Percentiles rank a stretch among this genome's conserved stretches.
Evolutionary conservation across 1,140 invertebrate species (phyloP).

Genomic region (Drosophila kohkoa): DNA sequence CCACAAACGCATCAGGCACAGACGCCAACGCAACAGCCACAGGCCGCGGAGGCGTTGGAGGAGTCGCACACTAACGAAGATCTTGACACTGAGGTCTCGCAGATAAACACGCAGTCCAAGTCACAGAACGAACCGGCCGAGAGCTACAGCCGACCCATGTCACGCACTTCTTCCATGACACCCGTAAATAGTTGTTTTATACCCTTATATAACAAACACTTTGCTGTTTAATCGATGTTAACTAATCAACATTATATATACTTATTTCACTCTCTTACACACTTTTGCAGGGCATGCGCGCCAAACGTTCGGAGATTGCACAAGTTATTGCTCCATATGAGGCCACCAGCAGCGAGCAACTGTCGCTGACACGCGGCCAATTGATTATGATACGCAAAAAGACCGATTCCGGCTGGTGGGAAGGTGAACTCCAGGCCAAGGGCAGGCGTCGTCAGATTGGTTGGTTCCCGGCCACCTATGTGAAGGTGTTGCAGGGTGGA

Average conservation of each 20-base stretch:
- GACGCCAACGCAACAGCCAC: conserved; percentile 26
- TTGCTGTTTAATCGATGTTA: neutral
- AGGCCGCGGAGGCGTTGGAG: conserved; percentile 54
- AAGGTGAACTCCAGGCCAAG: conserved; percentile 98
- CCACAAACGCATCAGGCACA: conserved; percentile 15
- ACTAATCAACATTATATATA: conserved; percentile 7
- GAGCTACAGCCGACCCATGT: conserved; percentile 84
- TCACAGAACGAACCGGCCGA: conserved; percentile 80
- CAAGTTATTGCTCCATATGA: conserved; percentile 95
- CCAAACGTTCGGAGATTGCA: conserved; percentile 94
- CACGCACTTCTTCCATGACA: conserved; percentile 85
- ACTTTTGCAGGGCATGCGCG: conserved; percentile 84
- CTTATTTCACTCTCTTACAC: neutral
- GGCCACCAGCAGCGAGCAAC: conserved; percentile 95
- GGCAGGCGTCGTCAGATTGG: conserved; percentile 98
- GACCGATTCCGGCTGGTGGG: conserved; percentile 99
- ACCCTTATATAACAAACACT: conserved; percentile 17
- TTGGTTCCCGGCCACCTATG: conserved; percentile 99
- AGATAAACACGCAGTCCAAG: conserved; percentile 84
- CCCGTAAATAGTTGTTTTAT: conserved; percentile 81
- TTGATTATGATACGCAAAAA: conserved; percentile 98
- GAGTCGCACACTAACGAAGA: conserved; percentile 81
- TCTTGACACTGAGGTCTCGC: conserved; percentile 84
- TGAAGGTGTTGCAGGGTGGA: conserved; percentile 92
- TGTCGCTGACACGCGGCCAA: conserved; percentile 96